Evolutionary conservation across 53 echinoderm and acorn worm genomes (phyloP), one percentile per base, ranked within the genome.

Genomic region (Arbacia lixula): DNA sequence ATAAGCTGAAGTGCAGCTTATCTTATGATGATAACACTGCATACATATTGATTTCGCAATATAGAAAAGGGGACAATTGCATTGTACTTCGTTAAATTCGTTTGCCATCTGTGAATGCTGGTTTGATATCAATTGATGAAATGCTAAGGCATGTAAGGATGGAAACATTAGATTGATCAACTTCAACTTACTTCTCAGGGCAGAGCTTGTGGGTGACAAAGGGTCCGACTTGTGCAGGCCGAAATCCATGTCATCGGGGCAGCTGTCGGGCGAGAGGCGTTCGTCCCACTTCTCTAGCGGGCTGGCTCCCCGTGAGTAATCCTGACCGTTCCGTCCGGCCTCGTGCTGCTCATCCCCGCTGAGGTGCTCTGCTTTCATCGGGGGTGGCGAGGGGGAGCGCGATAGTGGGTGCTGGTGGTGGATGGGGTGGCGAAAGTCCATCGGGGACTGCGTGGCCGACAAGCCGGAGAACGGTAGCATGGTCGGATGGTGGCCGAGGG

Each of bases 291-390:
- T 81, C 21, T 38, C 63, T 28, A 57, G 14, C 9, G 82, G 82
- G 82, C 82, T 81, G 62, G 82, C 8, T 10, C 43, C 82, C 64
- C 82, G 82, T 8, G 82, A 81, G 29, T 42, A 81, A 21, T 60
- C 79, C 60, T 81, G 82, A 58, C 57, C 78, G 38, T 77, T 58
- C 38, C 55, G 76, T 41, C 60, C 3, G 5, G 31, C n/a, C 17
- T 63, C 63, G 8, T 81, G 63, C 37, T 63, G 82, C n/a, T 81
- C 82, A 49, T 81, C 82, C 43, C 82, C 52, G 50, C 82, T 81
- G 50, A 81, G n/a, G 33, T 81, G 82, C 24, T 81, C 82, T 32
- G 29, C 64, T 38, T 81, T 81, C 42, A 81, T 61, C 1, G 82
- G 62, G 26, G 82, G 62, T n/a, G 64, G 64, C 28, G 42, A 29